Base-by-base conservation (phyloP, 2,888 invertebrate genomes). In the Sinhomidia bicolor region DNA sequence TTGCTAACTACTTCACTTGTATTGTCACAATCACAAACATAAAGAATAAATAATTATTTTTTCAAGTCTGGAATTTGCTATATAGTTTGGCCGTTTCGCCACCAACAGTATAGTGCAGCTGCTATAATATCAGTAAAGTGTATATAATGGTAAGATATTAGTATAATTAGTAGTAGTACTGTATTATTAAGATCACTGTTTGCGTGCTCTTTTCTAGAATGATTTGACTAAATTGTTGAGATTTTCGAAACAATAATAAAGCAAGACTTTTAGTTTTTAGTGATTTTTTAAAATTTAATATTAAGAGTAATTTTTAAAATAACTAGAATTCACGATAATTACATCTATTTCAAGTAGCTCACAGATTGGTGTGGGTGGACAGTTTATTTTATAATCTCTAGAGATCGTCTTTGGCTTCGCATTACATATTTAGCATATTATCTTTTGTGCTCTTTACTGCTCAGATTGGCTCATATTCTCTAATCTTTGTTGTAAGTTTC, bases 341-440 rank as follows among this genome's bases (percentile, higher is more conserved):
- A 74, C 41, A 74, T 36, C 54, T 57, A 78, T 26, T 57, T 68
- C 71, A 68, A 23, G 60, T 85, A 85, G 84, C 89, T 89, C 89
- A 89, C 83, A 81, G 81, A 85, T 81, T 85, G 79, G 36, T 85
- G 81, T 85, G 85, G 85, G 81, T 85, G 85, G 85, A 89, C 89
- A 85, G 76, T 85, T 89, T 88, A 65, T 79, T 76, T 41, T 20
- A 81, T 89, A 85, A 89, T 89, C 89, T 89, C 89, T 44, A 44
- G 85, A 89, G 89, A 89, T 89, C 89, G 89, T 89, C 82, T 85
- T 89, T 89, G 89, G 89, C 89, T 76, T 82, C 7, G 68, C 57
- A 82, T 47, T 65, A n/a, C n/a, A n/a, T n/a, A n/a, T 57, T 51
- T 82, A 47, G 29, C 68, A 54, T 29, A 26, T 26, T 57, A 47